Percentiles rank a stretch among this genome's conserved stretches.
These are phyloP conservation scores for Channallabes apus DNA, from an alignment of 2,797 vertebrate species.

Conservation along the genomic window DNA sequence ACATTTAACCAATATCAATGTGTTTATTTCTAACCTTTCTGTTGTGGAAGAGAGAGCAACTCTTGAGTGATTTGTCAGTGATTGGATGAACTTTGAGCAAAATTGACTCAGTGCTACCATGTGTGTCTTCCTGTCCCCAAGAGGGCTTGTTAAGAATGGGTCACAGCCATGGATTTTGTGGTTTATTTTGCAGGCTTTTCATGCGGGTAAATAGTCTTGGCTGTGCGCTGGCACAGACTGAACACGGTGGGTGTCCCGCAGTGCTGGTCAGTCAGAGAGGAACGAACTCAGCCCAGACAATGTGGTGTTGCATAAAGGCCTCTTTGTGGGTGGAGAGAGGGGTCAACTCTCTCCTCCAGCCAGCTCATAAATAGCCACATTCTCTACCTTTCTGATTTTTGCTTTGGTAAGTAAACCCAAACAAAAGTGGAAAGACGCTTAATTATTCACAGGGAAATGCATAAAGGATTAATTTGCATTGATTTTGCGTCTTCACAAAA, in stretches of 20 bases:
- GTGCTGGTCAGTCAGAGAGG: constrained; percentile 78
- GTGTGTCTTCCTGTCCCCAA: constrained; percentile 53
- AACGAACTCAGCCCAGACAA: constrained; percentile 72
- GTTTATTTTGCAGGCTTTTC: constrained; percentile 63
- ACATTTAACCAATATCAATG: neutral
- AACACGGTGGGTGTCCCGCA: constrained; percentile 71
- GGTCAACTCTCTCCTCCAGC: constrained; percentile 76
- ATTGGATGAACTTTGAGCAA: constrained; percentile 50
- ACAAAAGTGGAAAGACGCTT: constrained; percentile 75
- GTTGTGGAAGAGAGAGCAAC: neutral
- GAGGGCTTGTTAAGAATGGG: constrained; percentile 55
- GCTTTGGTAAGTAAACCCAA: constrained; percentile 68
- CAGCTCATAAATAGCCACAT: constrained; percentile 75
- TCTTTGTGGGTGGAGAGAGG: constrained; percentile 74
- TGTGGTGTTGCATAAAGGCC: constrained; percentile 73
- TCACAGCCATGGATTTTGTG: constrained; percentile 63
- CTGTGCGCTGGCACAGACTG: constrained; percentile 70
- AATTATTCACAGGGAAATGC: constrained; percentile 79
- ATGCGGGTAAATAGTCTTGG: constrained; percentile 65
- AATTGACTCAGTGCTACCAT: constrained; percentile 45
- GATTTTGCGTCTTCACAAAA: constrained; percentile 75
- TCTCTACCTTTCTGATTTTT: constrained; percentile 80
- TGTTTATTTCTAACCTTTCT: neutral
- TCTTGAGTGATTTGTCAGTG: constrained; percentile 38
- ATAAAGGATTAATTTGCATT: constrained; percentile 85